A percentile compares a stretch with the other conserved stretches of the same genome.
Conservation (phyloP, 2,113 vertebrate species). For the Empidonax alnorum region DNA sequence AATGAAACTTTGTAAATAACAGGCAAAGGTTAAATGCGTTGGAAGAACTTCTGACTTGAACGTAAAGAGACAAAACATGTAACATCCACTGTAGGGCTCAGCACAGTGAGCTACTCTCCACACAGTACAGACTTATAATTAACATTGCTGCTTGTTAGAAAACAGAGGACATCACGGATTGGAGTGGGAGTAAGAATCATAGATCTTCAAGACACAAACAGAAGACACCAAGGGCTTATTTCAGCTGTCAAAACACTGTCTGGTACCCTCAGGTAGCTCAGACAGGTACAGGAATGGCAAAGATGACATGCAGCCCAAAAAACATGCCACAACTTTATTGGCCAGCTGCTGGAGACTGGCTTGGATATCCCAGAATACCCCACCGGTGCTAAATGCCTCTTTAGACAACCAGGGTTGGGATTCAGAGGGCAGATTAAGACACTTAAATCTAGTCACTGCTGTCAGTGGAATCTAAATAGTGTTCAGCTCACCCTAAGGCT, state of each 20-base stretch:
- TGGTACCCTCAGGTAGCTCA: not conserved
- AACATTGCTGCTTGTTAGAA: not conserved
- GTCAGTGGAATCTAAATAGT: not conserved
- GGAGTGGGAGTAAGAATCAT: not conserved
- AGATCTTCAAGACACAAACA: not conserved
- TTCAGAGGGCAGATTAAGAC: constrained; percentile 11
- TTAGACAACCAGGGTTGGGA: not conserved
- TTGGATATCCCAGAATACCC: not conserved
- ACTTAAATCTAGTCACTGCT: not conserved
- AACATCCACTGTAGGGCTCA: not conserved
- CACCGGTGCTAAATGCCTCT: not conserved
- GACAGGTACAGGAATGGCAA: not conserved
- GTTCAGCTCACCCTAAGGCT: not conserved
- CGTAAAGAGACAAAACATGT: not conserved
- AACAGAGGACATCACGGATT: not conserved
- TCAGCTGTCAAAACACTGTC: not conserved
- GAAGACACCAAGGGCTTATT: not conserved
- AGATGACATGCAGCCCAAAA: not conserved
- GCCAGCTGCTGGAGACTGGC: not conserved
- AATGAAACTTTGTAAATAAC: not conserved
- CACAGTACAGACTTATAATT: not conserved
- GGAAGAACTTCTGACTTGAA: not conserved
- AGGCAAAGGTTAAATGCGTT: not conserved
- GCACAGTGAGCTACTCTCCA: not conserved
- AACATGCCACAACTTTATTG: not conserved